phyloP scores from a whole-genome alignment of 2,113 vertebrate genomes.

The Tragulus kanchil region DNA sequence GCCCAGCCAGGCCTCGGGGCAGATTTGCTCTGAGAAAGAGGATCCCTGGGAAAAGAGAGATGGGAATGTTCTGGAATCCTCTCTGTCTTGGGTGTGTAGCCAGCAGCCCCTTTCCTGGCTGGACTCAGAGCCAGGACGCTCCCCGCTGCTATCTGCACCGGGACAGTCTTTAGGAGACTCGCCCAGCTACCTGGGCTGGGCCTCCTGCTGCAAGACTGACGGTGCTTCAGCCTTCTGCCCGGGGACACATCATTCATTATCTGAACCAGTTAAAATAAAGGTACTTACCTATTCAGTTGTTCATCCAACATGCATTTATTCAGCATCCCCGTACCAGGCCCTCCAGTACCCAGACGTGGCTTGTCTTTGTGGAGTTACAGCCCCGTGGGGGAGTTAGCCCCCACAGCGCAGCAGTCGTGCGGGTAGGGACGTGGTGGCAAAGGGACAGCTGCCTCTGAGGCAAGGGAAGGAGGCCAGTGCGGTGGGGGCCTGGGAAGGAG shows the following conservation, averaged over 20 bases:
- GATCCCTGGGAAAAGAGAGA: neutral
- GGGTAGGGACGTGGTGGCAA: neutral
- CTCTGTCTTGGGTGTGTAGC: neutral
- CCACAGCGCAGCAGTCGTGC: too few species aligned
- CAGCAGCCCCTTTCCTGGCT: neutral
- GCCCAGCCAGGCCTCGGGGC: neutral
- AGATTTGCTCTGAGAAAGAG: neutral
- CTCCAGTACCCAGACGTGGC: neutral
- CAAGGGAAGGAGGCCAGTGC: neutral
- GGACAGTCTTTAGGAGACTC: neutral
- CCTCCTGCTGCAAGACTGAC: neutral
- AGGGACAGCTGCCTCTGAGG: neutral
- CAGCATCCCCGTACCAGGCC: neutral
- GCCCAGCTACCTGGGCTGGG: neutral
- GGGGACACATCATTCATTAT: neutral
- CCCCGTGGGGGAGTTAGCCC: too few species aligned
- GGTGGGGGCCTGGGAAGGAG: neutral
- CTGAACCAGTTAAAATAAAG: neutral
- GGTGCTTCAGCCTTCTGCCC: neutral
- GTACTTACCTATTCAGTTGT: too few species aligned
- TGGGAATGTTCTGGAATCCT: neutral
- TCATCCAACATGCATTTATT: neutral
- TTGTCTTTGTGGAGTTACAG: neutral
- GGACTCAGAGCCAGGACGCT: neutral
- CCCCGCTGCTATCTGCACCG: rapidly evolving